Evolutionary conservation across 2,888 invertebrate genomes (phyloP).

Genomic region (Homarus gammarus): DNA sequence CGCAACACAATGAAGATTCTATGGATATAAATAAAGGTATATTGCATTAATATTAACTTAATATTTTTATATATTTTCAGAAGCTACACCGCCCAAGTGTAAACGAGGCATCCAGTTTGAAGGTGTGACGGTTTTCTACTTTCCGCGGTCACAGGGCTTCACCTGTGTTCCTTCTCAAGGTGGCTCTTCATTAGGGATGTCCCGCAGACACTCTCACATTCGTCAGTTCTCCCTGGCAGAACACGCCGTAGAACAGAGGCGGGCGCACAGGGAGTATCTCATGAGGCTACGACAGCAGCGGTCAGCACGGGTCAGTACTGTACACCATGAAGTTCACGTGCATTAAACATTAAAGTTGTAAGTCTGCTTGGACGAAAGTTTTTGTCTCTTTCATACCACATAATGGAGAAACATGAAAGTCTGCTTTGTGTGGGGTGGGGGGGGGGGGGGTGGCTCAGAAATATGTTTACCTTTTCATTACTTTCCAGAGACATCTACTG

Average conservation of each 20-base stretch:
- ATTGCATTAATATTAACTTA: background rate
- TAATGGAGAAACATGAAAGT: too few relatives aligned
- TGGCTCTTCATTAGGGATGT: constrained; percentile 92
- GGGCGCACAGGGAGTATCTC: constrained; percentile 85
- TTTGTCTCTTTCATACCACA: too few relatives aligned
- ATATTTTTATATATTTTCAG: constrained; percentile 20
- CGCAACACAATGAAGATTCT: too few relatives aligned
- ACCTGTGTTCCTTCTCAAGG: constrained; percentile 91
- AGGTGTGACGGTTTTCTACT: constrained; percentile 95
- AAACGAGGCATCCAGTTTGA: constrained; percentile 87
- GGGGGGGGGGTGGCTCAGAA: too few relatives aligned
- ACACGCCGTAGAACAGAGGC: constrained; percentile 92
- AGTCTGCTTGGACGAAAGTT: too few relatives aligned
- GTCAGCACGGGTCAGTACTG: constrained; percentile 52
- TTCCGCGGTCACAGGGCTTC: constrained; percentile 93
- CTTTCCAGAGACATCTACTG: too few relatives aligned
- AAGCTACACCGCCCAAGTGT: constrained; percentile 49
- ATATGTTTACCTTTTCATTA: too few relatives aligned
- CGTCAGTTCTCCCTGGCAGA: constrained; percentile 91
- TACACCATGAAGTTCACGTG: too few relatives aligned
- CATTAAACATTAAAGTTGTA: too few relatives aligned
- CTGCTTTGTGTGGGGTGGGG: too few relatives aligned
- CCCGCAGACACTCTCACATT: constrained; percentile 83
- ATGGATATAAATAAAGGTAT: background rate
- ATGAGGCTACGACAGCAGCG: constrained; percentile 63